phyloP scores from a whole-genome alignment of 2,113 vertebrate species.

The Salminus brasiliensis region DNA sequence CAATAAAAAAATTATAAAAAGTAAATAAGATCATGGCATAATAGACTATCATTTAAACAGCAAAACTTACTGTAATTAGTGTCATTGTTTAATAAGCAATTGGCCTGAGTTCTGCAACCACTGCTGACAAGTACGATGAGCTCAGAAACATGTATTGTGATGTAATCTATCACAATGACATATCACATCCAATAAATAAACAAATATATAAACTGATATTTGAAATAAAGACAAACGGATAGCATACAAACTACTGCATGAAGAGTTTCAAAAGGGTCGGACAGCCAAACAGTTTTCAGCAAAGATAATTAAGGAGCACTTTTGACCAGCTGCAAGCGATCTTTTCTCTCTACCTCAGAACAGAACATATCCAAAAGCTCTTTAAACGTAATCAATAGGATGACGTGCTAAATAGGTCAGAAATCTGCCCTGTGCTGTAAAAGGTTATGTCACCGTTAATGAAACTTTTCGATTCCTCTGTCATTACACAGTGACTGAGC shows the following conservation, averaged over 20 bases:
- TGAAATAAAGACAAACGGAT: too few relatives aligned
- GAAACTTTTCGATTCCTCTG: not conserved
- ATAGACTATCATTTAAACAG: too few relatives aligned
- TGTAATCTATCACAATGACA: not conserved
- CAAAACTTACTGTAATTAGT: too few relatives aligned
- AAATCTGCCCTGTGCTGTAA: not conserved
- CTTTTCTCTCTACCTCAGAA: too few relatives aligned
- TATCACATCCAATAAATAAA: not conserved
- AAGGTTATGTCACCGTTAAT: not conserved
- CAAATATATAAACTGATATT: not conserved
- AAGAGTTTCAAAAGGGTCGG: not conserved
- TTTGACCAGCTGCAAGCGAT: too few relatives aligned
- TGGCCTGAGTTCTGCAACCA: not conserved
- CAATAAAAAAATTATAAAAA: too few relatives aligned
- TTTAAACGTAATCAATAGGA: not conserved
- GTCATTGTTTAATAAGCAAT: too few relatives aligned
- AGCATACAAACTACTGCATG: not conserved
- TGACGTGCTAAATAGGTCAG: not conserved
- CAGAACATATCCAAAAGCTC: constrained; percentile 19
- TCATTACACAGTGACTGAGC: not conserved
- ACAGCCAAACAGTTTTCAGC: not conserved
- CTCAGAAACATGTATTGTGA: too few relatives aligned
- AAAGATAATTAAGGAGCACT: not conserved
- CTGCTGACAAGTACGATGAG: too few relatives aligned
- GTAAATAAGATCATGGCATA: too few relatives aligned